Evolutionary conservation across 2,888 invertebrate species (phyloP).

Genomic region (Slavum lentiscoides): DNA sequence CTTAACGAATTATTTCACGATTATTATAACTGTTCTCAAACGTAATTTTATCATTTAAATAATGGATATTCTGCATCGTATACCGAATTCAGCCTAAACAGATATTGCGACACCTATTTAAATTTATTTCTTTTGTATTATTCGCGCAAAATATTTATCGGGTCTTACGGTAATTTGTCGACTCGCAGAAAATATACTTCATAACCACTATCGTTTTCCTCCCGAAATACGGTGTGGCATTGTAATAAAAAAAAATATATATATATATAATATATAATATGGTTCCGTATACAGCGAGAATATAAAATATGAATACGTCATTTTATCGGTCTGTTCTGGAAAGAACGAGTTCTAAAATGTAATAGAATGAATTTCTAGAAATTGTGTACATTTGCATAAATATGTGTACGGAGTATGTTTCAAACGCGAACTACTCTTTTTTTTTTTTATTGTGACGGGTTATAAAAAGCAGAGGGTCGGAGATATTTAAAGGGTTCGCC

Average conservation of each 20-base stretch:
- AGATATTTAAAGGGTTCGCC: slow-evolving; percentile 52
- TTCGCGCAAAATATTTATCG: not conserved
- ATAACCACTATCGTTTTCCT: not conserved
- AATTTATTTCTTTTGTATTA: not conserved
- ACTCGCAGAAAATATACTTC: not conserved
- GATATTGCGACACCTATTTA: no score
- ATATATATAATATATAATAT: not conserved
- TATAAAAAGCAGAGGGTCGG: slow-evolving; percentile 52
- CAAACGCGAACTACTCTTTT: slow-evolving; percentile 45
- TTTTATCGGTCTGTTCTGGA: slow-evolving; percentile 48
- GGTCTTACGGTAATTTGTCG: not conserved
- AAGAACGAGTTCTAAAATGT: slow-evolving; percentile 42
- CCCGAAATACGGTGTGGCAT: not conserved
- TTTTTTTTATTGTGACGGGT: slow-evolving; percentile 42
- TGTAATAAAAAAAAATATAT: not conserved
- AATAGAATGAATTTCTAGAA: slow-evolving; percentile 49
- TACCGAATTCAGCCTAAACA: not conserved
- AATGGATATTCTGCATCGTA: not conserved
- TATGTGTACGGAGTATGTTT: slow-evolving; percentile 49
- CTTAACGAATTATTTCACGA: no score
- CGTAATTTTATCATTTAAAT: no score
- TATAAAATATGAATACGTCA: slow-evolving; percentile 42
- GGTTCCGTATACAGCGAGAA: not conserved
- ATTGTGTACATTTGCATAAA: slow-evolving; percentile 50
- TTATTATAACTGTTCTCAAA: no score